Evolutionary conservation across 2,113 vertebrate species (phyloP).

Genomic region (Aphelocoma coerulescens): DNA sequence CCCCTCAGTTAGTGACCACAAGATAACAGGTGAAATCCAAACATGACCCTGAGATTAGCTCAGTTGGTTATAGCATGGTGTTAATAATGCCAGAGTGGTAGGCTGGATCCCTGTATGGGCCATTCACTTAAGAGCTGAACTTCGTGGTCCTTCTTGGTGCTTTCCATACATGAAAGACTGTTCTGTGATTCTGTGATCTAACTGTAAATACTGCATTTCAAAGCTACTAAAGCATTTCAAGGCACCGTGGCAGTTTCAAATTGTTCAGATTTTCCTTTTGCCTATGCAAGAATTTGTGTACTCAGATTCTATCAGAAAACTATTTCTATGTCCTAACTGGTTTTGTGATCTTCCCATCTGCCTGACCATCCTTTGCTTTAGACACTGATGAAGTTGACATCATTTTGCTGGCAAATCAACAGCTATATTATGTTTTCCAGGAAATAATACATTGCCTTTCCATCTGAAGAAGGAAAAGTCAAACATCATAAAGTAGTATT

Average conservation of each 20-base stretch:
- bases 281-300: not conserved
- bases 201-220: not conserved
- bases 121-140: too few species aligned
- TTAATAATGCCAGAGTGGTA: not conserved
- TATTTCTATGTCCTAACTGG: not conserved
- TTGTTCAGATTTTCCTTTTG: not conserved
- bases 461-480: not conserved
- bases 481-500: not conserved
- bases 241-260: not conserved
- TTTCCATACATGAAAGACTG: not conserved
- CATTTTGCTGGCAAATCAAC: not conserved
- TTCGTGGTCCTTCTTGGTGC: not conserved
- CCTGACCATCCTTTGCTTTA: not conserved
- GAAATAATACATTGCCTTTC: not conserved
- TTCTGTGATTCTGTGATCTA: not conserved
- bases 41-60: not conserved
- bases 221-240: not conserved
- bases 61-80: too few species aligned
- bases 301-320: not conserved
- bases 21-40: not conserved
- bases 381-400: not conserved
- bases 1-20: not conserved
- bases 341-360: not conserved
- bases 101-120: not conserved
- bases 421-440: not conserved